These are phyloP conservation scores for Drosophila putrida DNA, from an alignment of 2,888 invertebrate genomes.

Conservation along the genomic window DNA sequence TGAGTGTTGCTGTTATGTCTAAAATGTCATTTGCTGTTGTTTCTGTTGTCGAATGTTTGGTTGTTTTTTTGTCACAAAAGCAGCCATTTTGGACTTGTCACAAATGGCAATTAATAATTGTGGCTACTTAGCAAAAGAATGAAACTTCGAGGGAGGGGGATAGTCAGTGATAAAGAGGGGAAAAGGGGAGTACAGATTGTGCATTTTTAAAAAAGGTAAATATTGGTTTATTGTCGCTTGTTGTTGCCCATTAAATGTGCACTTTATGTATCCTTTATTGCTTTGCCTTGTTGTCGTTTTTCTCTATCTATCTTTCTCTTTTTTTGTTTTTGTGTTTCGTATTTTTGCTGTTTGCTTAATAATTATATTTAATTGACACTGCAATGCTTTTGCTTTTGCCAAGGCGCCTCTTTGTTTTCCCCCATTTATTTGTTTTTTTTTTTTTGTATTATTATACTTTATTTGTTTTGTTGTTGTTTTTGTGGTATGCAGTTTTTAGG, in stretches of 20 bases:
- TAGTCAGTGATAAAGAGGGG: not conserved
- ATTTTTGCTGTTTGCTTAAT: constrained; percentile 44
- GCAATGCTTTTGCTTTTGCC: constrained; percentile 49
- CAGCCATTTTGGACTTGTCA: constrained; percentile 69
- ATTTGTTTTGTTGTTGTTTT: constrained; percentile 16
- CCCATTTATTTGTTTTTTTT: constrained; percentile 14
- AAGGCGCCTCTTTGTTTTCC: constrained; percentile 34
- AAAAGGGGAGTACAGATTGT: constrained; percentile 19
- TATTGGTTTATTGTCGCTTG: constrained; percentile 60
- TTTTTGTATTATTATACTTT: constrained; percentile 10
- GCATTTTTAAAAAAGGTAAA: constrained; percentile 63
- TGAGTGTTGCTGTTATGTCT: constrained; percentile 56
- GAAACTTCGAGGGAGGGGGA: not conserved
- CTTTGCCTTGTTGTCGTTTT: constrained; percentile 61
- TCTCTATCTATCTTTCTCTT: not conserved
- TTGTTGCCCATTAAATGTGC: constrained; percentile 51
- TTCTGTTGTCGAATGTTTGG: constrained; percentile 29
- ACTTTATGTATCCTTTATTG: constrained; percentile 72
- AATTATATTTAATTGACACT: constrained; percentile 72
- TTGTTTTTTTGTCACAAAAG: constrained; percentile 40
- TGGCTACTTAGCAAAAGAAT: constrained; percentile 62
- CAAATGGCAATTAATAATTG: constrained; percentile 79
- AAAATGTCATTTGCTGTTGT: constrained; percentile 66
- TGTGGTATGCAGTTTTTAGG: constrained; percentile 11
- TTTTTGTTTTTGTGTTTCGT: not conserved